Percentiles rank a stretch among this genome's conserved stretches.
These are phyloP conservation scores for Bombus vancouverensis DNA, from an alignment of 1,140 invertebrate species.

Conservation along the genomic window DNA sequence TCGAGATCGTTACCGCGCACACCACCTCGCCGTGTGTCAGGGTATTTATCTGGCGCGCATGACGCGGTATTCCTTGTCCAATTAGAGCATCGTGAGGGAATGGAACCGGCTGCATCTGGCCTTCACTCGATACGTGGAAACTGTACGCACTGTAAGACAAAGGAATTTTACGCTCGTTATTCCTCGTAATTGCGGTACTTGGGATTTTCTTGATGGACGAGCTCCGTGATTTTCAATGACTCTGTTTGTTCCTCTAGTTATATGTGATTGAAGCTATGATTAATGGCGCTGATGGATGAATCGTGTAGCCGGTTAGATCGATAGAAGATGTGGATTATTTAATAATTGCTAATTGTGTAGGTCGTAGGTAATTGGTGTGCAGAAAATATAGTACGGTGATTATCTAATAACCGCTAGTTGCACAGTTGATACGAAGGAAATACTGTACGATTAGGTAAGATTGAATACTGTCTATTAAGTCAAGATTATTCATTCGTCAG, in stretches of 20 bases:
- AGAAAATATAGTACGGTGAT: not conserved
- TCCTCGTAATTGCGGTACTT: not conserved
- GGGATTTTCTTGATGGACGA: not conserved
- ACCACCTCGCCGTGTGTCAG: slow-evolving; percentile 96
- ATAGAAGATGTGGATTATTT: not conserved
- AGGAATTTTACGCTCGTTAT: not conserved
- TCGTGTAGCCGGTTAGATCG: not conserved
- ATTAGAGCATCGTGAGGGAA: slow-evolving; percentile 97
- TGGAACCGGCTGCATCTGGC: slow-evolving; percentile 96
- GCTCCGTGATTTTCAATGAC: not conserved
- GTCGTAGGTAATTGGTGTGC: not conserved
- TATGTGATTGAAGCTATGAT: not conserved
- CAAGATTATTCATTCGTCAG: too few relatives aligned
- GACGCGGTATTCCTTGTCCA: slow-evolving; percentile 96
- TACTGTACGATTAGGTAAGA: not conserved
- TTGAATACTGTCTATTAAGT: too few relatives aligned
- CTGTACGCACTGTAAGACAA: slow-evolving; percentile 91
- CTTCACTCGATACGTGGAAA: slow-evolving; percentile 94
- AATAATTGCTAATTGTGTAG: not conserved
- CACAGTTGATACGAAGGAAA: not conserved
- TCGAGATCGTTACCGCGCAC: slow-evolving; percentile 95
- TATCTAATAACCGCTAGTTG: not conserved
- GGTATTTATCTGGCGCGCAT: slow-evolving; percentile 95
- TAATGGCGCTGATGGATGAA: not conserved
- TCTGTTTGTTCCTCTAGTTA: not conserved